Evolutionary conservation across 2,888 invertebrate species (phyloP).

Genomic region (Fragum fragum): DNA sequence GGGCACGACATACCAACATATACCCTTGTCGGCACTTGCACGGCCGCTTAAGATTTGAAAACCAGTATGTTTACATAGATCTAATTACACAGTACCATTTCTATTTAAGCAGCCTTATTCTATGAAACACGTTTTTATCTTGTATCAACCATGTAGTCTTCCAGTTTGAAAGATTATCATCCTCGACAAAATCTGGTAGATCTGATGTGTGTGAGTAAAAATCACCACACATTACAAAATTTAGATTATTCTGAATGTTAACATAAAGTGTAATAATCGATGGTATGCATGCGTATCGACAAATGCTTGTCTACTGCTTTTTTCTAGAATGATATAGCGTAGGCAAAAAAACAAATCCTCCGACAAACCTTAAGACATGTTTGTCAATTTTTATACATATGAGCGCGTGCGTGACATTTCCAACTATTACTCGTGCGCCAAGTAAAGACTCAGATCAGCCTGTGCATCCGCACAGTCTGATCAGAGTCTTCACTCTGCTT

Average conservation of each 20-base stretch:
- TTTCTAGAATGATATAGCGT: neutral
- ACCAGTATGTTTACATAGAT: slow-evolving; percentile 25
- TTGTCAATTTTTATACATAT: too few species aligned
- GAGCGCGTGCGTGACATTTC: too few species aligned
- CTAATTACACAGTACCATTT: slow-evolving; percentile 12
- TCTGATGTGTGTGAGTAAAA: slow-evolving; percentile 6
- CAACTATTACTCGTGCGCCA: too few species aligned
- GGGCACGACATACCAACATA: slow-evolving; percentile 9
- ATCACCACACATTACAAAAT: slow-evolving; percentile 11
- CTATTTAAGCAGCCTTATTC: slow-evolving; percentile 27
- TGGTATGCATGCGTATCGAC: neutral
- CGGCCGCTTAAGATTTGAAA: slow-evolving; percentile 7
- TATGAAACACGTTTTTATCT: slow-evolving; percentile 1
- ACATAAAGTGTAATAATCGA: neutral
- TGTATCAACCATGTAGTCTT: neutral
- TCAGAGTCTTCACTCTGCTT: too few species aligned
- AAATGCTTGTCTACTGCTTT: neutral
- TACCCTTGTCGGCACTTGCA: neutral
- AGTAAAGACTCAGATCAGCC: too few species aligned
- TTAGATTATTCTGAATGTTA: neutral
- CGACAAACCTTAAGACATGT: neutral
- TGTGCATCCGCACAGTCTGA: too few species aligned
- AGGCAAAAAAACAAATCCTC: slow-evolving; percentile 2
- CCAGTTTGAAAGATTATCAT: neutral
- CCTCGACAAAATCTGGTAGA: slow-evolving; percentile 1